Base-by-base conservation (phyloP, 2,113 vertebrate species). In the Hippocampus guttulatus region DNA sequence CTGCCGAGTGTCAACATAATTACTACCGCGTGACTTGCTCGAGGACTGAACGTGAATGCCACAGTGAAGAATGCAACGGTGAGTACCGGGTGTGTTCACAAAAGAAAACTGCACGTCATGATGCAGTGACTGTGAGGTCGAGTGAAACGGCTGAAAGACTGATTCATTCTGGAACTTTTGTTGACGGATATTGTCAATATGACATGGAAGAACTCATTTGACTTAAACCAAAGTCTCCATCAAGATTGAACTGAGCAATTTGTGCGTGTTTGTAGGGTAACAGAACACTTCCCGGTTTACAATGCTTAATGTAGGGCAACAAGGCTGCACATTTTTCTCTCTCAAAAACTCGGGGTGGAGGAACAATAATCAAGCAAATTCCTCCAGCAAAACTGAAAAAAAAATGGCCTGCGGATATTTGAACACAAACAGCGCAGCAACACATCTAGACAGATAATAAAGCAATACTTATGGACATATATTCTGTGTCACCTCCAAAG, bases 21-120 rank as follows among this genome's bases (percentile, higher is more conserved):
- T 21, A 64, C 2, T 23, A 15, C 21, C 38, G 7, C 18, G 25
- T 43, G 23, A 70, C 52, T 55, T 23, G 27, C 20, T 8, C 11
- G 52, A 1, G 6, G 21, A 0, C 73, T 75, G 66, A 78, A 83
- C 80, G 78, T 78, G 77, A 86, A 77, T 78, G 16, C 64, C 64
- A 7, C 58, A 60, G 25, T 20, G 41, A 7, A 61, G 54, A 23
- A 49, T 47, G 38, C 15, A 57, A 45, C 21, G 21, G 40, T 65
- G 16, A 62, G 30, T 40, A 3, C 71, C 73, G 69, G 84, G 79
- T 70, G 85, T 75, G 82, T 66, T 52, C 51, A 45, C 43, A 38
- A 7, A 8, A 51, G 25, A 55, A 68, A 67, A 62, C 45, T 47
- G 8, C 33, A 30, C 58, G 70, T 16, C 4, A 27, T 20, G 0